Conservation (phyloP, 2,113 vertebrate species). For the Egretta garzetta region DNA sequence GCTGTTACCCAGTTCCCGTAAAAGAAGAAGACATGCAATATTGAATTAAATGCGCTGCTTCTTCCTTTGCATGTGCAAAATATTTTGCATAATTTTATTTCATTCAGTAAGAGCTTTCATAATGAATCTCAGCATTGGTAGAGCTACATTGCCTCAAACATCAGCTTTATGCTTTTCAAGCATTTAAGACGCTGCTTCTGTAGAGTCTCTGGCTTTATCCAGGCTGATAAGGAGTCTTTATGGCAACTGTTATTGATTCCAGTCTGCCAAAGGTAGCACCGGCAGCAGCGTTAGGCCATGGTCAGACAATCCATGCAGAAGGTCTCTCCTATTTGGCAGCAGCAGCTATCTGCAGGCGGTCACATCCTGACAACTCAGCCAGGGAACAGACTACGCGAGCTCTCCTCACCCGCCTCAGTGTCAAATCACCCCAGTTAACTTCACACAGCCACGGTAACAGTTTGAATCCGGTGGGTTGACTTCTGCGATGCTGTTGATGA, state of each 20-base stretch:
- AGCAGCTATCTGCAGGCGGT: neutral
- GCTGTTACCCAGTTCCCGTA: neutral
- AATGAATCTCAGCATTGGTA: neutral
- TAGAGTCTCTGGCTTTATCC: neutral
- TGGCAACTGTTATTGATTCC: neutral
- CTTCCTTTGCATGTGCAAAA: neutral
- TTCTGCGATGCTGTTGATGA: neutral
- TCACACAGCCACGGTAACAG: neutral
- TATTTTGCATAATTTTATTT: neutral
- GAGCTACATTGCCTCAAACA: neutral
- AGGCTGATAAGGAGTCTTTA: constrained; percentile 11
- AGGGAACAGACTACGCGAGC: neutral
- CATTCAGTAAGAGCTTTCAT: neutral
- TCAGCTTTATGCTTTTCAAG: neutral
- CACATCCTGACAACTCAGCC: neutral
- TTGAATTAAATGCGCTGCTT: neutral
- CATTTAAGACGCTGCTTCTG: neutral
- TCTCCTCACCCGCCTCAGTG: neutral
- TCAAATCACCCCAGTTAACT: neutral
- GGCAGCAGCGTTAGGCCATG: neutral
- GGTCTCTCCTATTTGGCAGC: neutral
- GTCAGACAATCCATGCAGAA: neutral
- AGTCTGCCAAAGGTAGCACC: neutral
- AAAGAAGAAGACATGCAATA: neutral
- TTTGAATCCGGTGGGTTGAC: neutral